A percentile compares a stretch with the other conserved stretches of the same genome.
Conservation (phyloP, 2,113 vertebrate genomes). For the Empidonax alnorum region DNA sequence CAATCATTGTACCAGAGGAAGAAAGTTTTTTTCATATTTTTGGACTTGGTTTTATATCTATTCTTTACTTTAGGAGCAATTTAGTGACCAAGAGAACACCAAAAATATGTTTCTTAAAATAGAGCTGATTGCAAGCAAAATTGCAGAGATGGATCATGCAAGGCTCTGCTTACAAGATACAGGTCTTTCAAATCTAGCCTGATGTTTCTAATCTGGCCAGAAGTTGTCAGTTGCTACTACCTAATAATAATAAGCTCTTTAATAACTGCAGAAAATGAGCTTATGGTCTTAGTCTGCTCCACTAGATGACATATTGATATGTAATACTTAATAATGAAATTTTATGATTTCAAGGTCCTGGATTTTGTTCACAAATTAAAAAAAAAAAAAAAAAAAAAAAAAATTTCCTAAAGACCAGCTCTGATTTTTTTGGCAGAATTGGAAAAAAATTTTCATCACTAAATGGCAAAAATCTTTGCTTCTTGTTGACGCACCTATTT, state of each 20-base stretch:
- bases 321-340: neutral
- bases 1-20: neutral
- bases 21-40: neutral
- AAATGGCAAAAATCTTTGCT: neutral
- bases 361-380: neutral
- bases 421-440: neutral
- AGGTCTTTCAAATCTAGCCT: neutral
- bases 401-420: neutral
- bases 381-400: neutral
- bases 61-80: constrained; percentile 2
- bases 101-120: neutral
- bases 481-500: neutral
- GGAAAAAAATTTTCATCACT: neutral
- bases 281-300: neutral
- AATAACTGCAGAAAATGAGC: neutral
- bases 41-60: neutral
- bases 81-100: neutral
- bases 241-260: neutral
- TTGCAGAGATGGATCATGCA: neutral
- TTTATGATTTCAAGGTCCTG: neutral
- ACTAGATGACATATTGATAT: neutral
- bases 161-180: neutral
- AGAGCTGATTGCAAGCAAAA: neutral
- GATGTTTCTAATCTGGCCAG: neutral
- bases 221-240: neutral